Evolutionary conservation across 1,140 invertebrate genomes (phyloP).

Genomic region (Papilio dardanus): DNA sequence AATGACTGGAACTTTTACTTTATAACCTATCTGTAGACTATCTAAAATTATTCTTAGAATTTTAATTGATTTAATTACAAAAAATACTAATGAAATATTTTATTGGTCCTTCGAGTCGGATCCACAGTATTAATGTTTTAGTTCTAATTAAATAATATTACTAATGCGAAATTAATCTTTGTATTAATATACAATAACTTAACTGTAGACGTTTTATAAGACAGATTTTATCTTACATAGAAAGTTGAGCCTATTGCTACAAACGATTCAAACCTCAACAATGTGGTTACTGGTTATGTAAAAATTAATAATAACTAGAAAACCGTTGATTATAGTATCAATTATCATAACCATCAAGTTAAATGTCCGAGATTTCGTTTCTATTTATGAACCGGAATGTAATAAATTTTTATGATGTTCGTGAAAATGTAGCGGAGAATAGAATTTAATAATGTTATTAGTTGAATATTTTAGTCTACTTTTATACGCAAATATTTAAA

Average conservation of each 20-base stretch:
- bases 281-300: not conserved
- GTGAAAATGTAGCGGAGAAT: constrained; percentile 1
- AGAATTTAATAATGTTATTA: constrained; percentile 17
- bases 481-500: not conserved
- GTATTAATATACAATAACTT: too few relatives aligned
- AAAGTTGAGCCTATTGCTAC: too few relatives aligned
- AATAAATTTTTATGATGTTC: constrained; percentile 21
- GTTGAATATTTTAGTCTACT: constrained; percentile 2
- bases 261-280: not conserved
- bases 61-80: not conserved
- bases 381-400: constrained; percentile 13
- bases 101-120: too few relatives aligned
- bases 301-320: not conserved
- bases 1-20: not conserved
- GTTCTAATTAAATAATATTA: too few relatives aligned
- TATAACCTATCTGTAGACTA: not conserved
- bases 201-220: too few relatives aligned
- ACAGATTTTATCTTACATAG: too few relatives aligned
- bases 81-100: not conserved
- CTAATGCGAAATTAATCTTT: too few relatives aligned
- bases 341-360: constrained; percentile 22
- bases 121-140: too few relatives aligned
- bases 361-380: constrained; percentile 21
- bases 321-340: not conserved
- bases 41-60: not conserved